A percentile compares a stretch with the other conserved stretches of the same genome.
Conservation (phyloP, 2,888 invertebrate genomes). For the Ceraclea dissimilis region DNA sequence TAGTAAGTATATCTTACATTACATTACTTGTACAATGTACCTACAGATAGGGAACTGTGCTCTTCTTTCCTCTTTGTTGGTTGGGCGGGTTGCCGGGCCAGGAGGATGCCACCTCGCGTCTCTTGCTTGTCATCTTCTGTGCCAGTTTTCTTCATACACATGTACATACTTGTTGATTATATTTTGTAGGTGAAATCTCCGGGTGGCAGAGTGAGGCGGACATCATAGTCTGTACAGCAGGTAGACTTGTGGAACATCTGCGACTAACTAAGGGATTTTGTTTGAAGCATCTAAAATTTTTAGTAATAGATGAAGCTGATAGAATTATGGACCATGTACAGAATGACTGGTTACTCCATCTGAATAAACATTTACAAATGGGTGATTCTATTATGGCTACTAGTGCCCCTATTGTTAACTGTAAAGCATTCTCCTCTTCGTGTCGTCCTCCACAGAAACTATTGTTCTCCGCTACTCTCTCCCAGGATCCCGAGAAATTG, state of each 20-base stretch:
- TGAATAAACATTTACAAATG: constrained; percentile 61
- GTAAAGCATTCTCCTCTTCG: constrained; percentile 40
- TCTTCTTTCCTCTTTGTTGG: too few species aligned
- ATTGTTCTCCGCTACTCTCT: constrained; percentile 94
- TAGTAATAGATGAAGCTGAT: constrained; percentile 97
- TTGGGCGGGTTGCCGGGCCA: too few species aligned
- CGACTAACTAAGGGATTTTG: constrained; percentile 74
- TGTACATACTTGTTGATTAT: too few species aligned
- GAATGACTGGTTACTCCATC: constrained; percentile 81
- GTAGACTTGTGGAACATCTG: constrained; percentile 86
- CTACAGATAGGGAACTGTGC: too few species aligned
- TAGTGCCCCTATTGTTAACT: constrained; percentile 44
- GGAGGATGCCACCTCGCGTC: too few species aligned
- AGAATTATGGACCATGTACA: constrained; percentile 86
- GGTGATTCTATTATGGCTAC: constrained; percentile 46
- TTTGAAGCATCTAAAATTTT: constrained; percentile 61
- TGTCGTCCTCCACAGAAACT: constrained; percentile 74
- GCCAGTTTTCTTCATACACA: too few species aligned
- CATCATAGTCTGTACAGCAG: constrained; percentile 89
- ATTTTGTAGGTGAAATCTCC: constrained; percentile 49
- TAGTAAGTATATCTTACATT: too few species aligned
- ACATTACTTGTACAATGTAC: too few species aligned
- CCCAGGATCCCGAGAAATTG: constrained; percentile 93
- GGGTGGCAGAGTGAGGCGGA: constrained; percentile 62
- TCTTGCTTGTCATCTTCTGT: too few species aligned